A percentile compares a stretch with the other conserved stretches of the same genome.
phyloP scores from a whole-genome alignment of 2,888 invertebrate genomes.

The Strigamia maritima region DNA sequence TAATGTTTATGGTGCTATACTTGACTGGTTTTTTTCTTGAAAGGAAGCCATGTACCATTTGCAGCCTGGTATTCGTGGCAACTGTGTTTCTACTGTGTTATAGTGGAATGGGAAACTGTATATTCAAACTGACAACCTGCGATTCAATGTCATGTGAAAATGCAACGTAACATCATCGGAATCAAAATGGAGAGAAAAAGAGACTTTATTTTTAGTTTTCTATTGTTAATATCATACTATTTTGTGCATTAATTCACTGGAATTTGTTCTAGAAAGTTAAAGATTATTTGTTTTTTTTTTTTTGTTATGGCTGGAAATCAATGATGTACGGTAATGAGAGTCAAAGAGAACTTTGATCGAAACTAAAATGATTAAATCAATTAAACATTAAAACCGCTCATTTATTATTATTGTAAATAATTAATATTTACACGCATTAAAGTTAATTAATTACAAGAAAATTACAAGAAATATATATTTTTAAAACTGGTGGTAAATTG shows the following conservation, averaged over 20 bases:
- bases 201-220: neutral
- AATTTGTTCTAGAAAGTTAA: neutral
- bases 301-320: neutral
- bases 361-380: neutral
- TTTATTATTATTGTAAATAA: neutral
- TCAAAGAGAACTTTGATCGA: neutral
- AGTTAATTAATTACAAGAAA: neutral
- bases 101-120: slow-evolving; percentile 90
- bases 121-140: slow-evolving; percentile 83
- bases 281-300: neutral
- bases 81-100: slow-evolving; percentile 93
- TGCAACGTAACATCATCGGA: neutral
- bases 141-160: slow-evolving; percentile 58
- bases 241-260: neutral
- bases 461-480: neutral
- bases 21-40: slow-evolving; percentile 95
- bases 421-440: neutral
- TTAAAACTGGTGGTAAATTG: neutral
- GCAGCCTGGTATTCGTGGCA: slow-evolving; percentile 88
- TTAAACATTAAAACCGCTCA: neutral
- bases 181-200: neutral
- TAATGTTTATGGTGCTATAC: slow-evolving; percentile 95
- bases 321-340: neutral
- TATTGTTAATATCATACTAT: neutral
- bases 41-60: slow-evolving; percentile 94